Base-by-base conservation (phyloP, 2,797 vertebrate species). In the Sebastes matsubarae region DNA sequence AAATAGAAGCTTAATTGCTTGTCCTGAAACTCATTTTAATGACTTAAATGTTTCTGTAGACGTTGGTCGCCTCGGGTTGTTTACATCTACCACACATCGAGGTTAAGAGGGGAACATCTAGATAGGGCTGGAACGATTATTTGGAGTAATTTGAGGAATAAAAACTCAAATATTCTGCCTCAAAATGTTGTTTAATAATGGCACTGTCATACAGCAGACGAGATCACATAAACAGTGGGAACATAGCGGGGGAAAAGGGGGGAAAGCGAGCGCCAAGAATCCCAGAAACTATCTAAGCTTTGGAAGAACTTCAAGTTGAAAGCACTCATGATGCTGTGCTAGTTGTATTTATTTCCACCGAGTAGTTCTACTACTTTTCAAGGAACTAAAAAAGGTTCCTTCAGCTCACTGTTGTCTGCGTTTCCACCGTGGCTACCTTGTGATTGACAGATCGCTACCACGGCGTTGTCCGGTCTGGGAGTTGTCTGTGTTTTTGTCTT, bases 51-150 rank as follows among this genome's bases (percentile, higher is more conserved):
- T 61, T 52, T 32, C 30, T 22, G 68, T 30, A 20, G 0, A 54
- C 50, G 22, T n/a, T 27, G 11, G 65, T 42, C 20, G 20, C 52
- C 46, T 75, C 52, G n/a, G 64, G 30, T 78, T 72, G 55, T 83
- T 55, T 68, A 50, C 25, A 27, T 57, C 55, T 16, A 10, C 65
- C 20, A 34, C 30, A 34, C 29, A 14, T 71, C 4, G 22, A 42
- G 57, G 24, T 67, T n/a, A n/a, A 16, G 20, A 52, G 30, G 63
- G 61, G 9, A 14, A n/a, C 2, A 3, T 50, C 58, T 52, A 63
- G 78, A 60, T 12, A 2, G 4, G 2, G 3, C 34, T 16, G 50
- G 3, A 55, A 18, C 0, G 2, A 64, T 80, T 69, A 29, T 63
- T 18, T 42, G 9, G 18, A 42, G 14, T 42, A 46, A 71, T 59